Evolutionary conservation across 2,888 invertebrate species (phyloP).

Genomic region (Hedychridium roseum): DNA sequence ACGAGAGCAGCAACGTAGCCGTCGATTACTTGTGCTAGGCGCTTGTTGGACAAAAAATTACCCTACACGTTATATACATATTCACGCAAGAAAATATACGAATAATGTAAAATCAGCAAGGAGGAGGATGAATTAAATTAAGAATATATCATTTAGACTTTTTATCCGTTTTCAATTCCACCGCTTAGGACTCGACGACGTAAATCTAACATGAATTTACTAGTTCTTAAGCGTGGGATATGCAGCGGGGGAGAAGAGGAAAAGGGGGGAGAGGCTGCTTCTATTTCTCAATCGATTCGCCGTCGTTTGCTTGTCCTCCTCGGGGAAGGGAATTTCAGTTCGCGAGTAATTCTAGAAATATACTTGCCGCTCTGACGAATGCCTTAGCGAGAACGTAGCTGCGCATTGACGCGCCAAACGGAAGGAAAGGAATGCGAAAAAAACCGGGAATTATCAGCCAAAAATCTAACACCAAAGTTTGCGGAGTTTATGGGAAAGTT

Average conservation of each 20-base stretch:
- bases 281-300: conserved; percentile 30
- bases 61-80: conserved; percentile 8
- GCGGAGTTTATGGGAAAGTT: no score
- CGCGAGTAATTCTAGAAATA: conserved; percentile 45
- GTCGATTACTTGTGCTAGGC: not conserved
- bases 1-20: no score
- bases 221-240: not conserved
- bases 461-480: conserved; percentile 22
- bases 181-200: not conserved
- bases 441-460: conserved; percentile 17
- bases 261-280: conserved; percentile 19
- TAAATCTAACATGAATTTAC: not conserved
- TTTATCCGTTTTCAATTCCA: not conserved
- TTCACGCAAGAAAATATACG: conserved; percentile 4
- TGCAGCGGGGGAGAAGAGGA: conserved; percentile 1
- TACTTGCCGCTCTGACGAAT: conserved; percentile 62
- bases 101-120: not conserved
- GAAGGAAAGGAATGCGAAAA: conserved; percentile 24
- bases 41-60: not conserved
- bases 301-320: conserved; percentile 35
- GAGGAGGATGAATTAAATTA: not conserved
- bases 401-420: conserved; percentile 37
- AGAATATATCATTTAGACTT: not conserved
- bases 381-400: conserved; percentile 55
- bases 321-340: conserved; percentile 34